Percentiles rank a stretch among this genome's conserved stretches.
Evolutionary conservation across 2,113 vertebrate genomes (phyloP).

Genomic region (Dipodomys spectabilis): DNA sequence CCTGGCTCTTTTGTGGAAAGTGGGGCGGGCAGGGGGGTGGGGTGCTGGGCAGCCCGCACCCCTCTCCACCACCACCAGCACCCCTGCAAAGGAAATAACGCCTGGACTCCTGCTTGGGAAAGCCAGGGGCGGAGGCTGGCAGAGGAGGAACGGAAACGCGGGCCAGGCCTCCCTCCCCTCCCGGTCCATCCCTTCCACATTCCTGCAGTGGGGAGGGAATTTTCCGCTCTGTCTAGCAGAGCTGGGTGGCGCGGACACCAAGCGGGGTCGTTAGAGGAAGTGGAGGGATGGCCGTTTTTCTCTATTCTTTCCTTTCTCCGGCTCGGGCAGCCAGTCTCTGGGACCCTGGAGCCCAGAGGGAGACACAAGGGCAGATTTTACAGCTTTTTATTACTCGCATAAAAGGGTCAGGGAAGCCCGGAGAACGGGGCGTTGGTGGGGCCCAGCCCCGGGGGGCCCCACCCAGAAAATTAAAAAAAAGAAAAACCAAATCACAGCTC

Average conservation of each 20-base stretch:
- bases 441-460: constrained; percentile 41
- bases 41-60: too few relatives aligned
- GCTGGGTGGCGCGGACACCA: constrained; percentile 21
- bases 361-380: too few relatives aligned
- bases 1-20: too few relatives aligned
- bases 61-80: too few relatives aligned
- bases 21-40: too few relatives aligned
- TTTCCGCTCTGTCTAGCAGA: constrained; percentile 55
- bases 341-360: neutral
- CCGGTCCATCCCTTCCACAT: neutral
- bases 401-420: neutral
- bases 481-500: neutral
- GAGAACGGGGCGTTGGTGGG: neutral
- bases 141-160: constrained; percentile 25
- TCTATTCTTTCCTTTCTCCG: too few relatives aligned
- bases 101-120: too few relatives aligned
- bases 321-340: too few relatives aligned
- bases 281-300: neutral
- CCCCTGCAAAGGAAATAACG: too few relatives aligned
- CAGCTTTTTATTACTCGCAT: neutral
- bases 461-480: neutral
- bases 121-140: neutral
- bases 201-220: neutral
- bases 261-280: constrained; percentile 59
- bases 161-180: neutral